Base-by-base conservation (phyloP, 2,888 invertebrate genomes). In the Microchrysa polita region DNA sequence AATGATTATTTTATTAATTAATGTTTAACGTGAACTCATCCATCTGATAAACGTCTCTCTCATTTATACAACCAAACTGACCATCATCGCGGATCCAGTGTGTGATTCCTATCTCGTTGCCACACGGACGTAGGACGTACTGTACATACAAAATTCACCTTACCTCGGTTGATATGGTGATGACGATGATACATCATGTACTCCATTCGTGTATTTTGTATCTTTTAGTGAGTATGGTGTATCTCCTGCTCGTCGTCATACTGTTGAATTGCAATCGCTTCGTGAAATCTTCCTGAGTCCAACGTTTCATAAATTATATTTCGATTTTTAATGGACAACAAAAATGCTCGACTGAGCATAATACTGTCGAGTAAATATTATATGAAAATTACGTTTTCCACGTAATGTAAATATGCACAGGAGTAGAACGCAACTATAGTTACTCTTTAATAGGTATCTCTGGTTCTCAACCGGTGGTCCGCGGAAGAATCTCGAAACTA, bases 241-340 rank as follows among this genome's bases (percentile, higher is more conserved):
- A 61, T n/a, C n/a, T n/a, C n/a, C n/a, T n/a, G n/a, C n/a, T n/a
- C n/a, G n/a, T n/a, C n/a, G n/a, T n/a, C n/a, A n/a, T n/a, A n/a
- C n/a, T 18, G 61, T 34, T 16, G 10, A 16, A 40, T n/a, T 5
- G 27, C 40, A 61, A 61, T 61, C 61, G 34, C 42, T 61, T 18
- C 40, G 10, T 42, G 61, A 23, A 16, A 61, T 61, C 34, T 61
- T 18, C 61, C 59, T 16, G n/a, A n/a, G n/a, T n/a, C n/a, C 48
- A 48, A 23, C 65, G 16, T 48, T 48, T n/a, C n/a, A 65, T 65
- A 65, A 65, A 65, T 48, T 65, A 48, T 65, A 65, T 65, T 65
- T 65, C 65, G 65, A 65, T 34, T 65, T 65, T 65, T 65, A 65
- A 65, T 65, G 65, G 65, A 65, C 65, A 22, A 23, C 65, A 34